These are phyloP conservation scores for Sphaerodactylus townsendi DNA, from an alignment of 2,113 vertebrate genomes.

Conservation along the genomic window DNA sequence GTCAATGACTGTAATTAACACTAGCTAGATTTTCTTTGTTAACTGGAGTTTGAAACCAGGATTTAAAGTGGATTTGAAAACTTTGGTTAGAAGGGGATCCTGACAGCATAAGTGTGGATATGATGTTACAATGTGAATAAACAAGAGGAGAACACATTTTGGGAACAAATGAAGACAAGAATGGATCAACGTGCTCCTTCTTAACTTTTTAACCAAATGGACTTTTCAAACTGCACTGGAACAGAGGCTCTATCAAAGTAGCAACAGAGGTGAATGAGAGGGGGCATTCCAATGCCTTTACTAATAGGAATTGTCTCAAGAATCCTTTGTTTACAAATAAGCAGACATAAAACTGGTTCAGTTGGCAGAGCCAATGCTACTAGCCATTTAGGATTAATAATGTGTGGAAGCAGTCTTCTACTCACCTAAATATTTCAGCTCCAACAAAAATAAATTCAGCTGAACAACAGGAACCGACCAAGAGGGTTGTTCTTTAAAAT, in stretches of 20 bases:
- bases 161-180: not conserved
- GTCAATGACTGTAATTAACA: not conserved
- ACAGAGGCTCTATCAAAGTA: not conserved
- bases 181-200: not conserved
- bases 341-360: not conserved
- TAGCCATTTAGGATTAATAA: not conserved
- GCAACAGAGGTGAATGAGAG: not conserved
- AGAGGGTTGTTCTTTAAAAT: not conserved
- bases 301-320: not conserved
- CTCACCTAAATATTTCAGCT: not conserved
- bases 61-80: not conserved
- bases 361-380: not conserved
- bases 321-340: not conserved
- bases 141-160: not conserved
- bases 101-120: not conserved
- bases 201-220: not conserved
- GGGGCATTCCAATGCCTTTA: not conserved
- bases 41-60: not conserved
- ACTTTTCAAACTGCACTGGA: not conserved
- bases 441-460: not conserved
- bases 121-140: not conserved
- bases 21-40: not conserved
- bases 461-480: not conserved
- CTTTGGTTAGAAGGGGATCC: not conserved
- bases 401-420: not conserved